A percentile compares a stretch with the other conserved stretches of the same genome.
phyloP scores from a whole-genome alignment of 2,113 vertebrate genomes.

The Lasiurus borealis region DNA sequence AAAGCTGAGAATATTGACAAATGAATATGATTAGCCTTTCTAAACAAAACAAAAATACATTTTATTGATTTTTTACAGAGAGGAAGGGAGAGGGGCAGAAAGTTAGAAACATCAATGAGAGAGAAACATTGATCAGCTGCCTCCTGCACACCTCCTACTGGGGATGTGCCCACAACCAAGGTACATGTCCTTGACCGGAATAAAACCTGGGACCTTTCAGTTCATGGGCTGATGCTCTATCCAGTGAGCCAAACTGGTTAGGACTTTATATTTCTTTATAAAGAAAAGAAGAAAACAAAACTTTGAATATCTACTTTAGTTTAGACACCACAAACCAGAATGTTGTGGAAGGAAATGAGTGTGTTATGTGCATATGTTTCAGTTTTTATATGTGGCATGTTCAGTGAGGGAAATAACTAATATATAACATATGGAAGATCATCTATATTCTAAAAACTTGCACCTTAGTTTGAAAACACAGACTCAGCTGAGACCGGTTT shows the following conservation, averaged over 20 bases:
- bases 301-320: not conserved
- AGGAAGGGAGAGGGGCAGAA: no score
- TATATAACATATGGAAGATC: not conserved
- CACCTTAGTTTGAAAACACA: slow-evolving; percentile 30
- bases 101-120: no score
- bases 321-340: not conserved
- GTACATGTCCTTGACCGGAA: no score
- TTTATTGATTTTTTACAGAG: no score
- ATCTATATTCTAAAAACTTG: not conserved
- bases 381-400: not conserved
- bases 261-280: not conserved
- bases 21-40: slow-evolving; percentile 78
- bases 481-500: not conserved
- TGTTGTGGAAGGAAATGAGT: not conserved
- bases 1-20: slow-evolving; percentile 72
- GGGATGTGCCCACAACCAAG: no score
- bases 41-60: slow-evolving; percentile 62
- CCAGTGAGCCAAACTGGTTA: no score
- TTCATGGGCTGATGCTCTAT: no score
- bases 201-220: no score
- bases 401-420: not conserved
- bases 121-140: no score
- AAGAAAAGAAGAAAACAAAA: slow-evolving; percentile 19
- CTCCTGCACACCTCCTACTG: no score
- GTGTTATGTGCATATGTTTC: not conserved